Base-by-base conservation (phyloP, 1,140 invertebrate species). In the Trissolcus basalis region DNA sequence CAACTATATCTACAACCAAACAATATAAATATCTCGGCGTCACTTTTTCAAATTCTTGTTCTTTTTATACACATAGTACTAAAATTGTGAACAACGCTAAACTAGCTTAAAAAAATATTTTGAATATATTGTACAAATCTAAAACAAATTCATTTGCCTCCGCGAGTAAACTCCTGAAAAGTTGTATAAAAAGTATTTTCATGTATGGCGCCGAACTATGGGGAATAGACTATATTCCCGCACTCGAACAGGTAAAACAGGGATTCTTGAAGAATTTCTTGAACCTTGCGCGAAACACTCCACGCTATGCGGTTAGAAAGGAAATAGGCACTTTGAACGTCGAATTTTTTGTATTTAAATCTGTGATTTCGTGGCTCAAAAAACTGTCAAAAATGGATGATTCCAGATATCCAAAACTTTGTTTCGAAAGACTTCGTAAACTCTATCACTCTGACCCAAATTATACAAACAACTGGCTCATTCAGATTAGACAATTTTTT, bases 251-350 rank as follows among this genome's bases (percentile, higher is more conserved):
- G 12, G 44, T 59, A 4, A 43, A 59, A 59, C 35, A 47, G 19
- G 43, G 5, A 3, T 59, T 59, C 15, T 47, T 59, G 12, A 59
- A 59, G 11, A 47, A n/a, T n/a, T n/a, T n/a, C n/a, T n/a, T n/a
- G n/a, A 27, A 27, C 6, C 19, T 27, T 3, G 2, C 19, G 19
- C 19, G 19, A 3, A 27, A 27, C 6, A 27, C 19, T 27, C 19
- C 19, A 3, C 1, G 19, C 2, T 27, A 27, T 6, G 19, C 19
- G 2, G 19, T 27, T 1, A 27, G 19, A 6, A 27, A 6, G 6
- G 19, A 27, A 27, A 27, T 6, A 27, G 19, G 19, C 19, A 27
- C 6, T 3, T 27, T 27, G 19, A 27, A 6, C 19, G 19, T 27
- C 19, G 19, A 27, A 6, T 27, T 3, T 6, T 1, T 3, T 27